Evolutionary conservation across 2,797 vertebrate genomes (phyloP).

Genomic region (Chloroceryle inda): DNA sequence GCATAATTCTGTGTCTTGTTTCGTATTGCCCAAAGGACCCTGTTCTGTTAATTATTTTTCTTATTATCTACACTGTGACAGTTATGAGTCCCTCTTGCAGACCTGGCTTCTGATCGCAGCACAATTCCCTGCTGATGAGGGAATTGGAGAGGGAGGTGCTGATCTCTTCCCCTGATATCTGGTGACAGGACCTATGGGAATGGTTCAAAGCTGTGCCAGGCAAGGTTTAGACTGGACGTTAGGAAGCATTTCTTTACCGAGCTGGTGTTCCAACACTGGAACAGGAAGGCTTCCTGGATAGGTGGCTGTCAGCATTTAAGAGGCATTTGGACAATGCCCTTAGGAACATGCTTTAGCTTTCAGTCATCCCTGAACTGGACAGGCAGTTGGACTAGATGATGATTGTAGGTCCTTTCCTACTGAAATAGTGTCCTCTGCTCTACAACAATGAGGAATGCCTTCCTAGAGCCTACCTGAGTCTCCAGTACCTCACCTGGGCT

Average conservation of each 20-base stretch:
- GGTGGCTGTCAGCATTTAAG: neutral
- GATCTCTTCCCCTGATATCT: neutral
- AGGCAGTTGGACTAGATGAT: neutral
- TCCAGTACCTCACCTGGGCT: neutral
- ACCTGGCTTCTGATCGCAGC: neutral
- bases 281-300: neutral
- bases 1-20: constrained; percentile 26
- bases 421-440: neutral
- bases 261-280: neutral
- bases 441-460: neutral
- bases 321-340: neutral
- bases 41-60: constrained; percentile 32
- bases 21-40: neutral
- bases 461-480: neutral
- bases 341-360: neutral
- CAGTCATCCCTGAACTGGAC: neutral
- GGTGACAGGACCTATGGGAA: neutral
- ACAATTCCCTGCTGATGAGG: neutral
- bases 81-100: neutral
- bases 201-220: neutral
- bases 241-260: neutral
- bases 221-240: neutral
- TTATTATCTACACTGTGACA: neutral
- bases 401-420: neutral
- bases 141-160: neutral